Conservation (phyloP, 2,888 invertebrate species). For the Myopa testacea region DNA sequence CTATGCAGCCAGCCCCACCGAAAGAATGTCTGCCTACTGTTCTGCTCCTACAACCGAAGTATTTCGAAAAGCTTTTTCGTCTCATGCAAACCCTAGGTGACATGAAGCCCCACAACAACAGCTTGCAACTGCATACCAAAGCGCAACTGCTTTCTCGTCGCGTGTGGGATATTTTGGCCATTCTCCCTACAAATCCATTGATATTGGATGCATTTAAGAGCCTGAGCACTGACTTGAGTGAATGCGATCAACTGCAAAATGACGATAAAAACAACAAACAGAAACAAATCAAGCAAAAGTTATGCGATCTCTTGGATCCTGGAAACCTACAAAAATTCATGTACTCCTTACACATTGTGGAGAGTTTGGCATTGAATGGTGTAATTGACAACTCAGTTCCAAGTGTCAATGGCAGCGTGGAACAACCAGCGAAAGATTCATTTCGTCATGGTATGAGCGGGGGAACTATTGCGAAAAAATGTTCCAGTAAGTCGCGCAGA, state of each 20-base stretch:
- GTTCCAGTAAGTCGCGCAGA: conserved; percentile 49
- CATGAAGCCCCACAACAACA: conserved; percentile 82
- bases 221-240: conserved; percentile 68
- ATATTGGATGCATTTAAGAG: conserved; percentile 83
- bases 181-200: conserved; percentile 90
- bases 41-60: conserved; percentile 83
- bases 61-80: conserved; percentile 91
- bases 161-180: conserved; percentile 94
- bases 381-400: conserved; percentile 50
- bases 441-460: conserved; percentile 38
- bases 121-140: conserved; percentile 81
- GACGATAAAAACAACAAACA: conserved; percentile 60
- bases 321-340: conserved; percentile 92
- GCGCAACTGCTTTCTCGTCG: conserved; percentile 90
- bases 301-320: conserved; percentile 85
- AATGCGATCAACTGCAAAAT: conserved; percentile 53
- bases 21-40: conserved; percentile 88
- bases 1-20: conserved; percentile 87
- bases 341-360: conserved; percentile 94
- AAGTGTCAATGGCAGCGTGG: conserved; percentile 53
- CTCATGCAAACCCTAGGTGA: conserved; percentile 91
- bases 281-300: conserved; percentile 64
- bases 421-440: conserved; percentile 46
- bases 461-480: conserved; percentile 48
- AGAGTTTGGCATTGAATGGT: conserved; percentile 72